A percentile compares a stretch with the other conserved stretches of the same genome.
Conservation (phyloP, 2,797 vertebrate genomes). For the Macrochelys suwanniensis region DNA sequence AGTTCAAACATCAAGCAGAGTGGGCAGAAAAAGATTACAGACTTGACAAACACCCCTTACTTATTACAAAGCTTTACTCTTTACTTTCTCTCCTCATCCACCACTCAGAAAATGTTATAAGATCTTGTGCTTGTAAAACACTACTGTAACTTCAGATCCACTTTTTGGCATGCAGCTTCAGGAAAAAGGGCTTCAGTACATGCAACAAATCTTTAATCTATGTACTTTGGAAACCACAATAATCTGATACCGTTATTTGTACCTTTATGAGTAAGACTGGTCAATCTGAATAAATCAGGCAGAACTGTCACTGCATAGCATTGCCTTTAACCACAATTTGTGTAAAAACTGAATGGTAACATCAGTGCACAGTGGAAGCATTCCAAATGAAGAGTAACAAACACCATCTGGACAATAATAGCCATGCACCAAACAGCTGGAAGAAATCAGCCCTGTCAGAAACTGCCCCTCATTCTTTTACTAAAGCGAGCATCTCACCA, state of each 20-base stretch:
- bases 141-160: not conserved
- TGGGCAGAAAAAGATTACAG: slow-evolving; percentile 80
- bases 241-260: slow-evolving; percentile 42
- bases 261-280: slow-evolving; percentile 65
- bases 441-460: slow-evolving; percentile 62
- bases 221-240: slow-evolving; percentile 62
- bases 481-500: slow-evolving; percentile 34
- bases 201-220: slow-evolving; percentile 63
- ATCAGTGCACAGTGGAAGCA: not conserved
- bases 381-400: not conserved
- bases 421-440: slow-evolving; percentile 74
- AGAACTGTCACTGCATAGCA: slow-evolving; percentile 63
- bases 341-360: not conserved
- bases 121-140: slow-evolving; percentile 38
- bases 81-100: slow-evolving; percentile 68
- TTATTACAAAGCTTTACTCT: slow-evolving; percentile 71
- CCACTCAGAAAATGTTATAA: slow-evolving; percentile 35
- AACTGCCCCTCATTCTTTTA: slow-evolving; percentile 63
- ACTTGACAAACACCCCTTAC: slow-evolving; percentile 65
- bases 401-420: slow-evolving; percentile 56
- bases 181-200: slow-evolving; percentile 39
- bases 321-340: not conserved
- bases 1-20: slow-evolving; percentile 77
- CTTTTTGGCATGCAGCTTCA: slow-evolving; percentile 39
- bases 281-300: slow-evolving; percentile 40